Conservation (phyloP, 1,140 invertebrate species). For the Cherax destructor region DNA sequence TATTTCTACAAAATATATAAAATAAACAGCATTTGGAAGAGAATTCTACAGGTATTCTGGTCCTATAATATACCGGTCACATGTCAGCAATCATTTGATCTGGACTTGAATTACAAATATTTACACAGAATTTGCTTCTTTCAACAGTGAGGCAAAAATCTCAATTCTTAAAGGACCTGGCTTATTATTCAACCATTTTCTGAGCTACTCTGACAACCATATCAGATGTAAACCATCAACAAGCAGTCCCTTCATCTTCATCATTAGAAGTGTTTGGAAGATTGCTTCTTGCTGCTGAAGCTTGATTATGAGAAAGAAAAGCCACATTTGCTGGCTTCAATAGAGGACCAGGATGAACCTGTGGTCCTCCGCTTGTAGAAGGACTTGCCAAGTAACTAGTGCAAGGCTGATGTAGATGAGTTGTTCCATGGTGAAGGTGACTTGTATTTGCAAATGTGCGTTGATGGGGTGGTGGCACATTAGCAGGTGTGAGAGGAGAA, state of each 20-base stretch:
- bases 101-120: not conserved
- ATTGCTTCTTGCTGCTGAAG: slow-evolving; percentile 10
- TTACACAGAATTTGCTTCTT: not conserved
- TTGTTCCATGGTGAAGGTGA: slow-evolving; percentile 37
- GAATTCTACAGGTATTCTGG: not conserved
- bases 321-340: slow-evolving; percentile 71
- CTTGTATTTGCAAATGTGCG: slow-evolving; percentile 30
- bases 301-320: slow-evolving; percentile 68
- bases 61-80: not conserved
- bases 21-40: too few relatives aligned
- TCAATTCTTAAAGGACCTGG: not conserved
- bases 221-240: slow-evolving; percentile 49
- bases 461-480: slow-evolving; percentile 36
- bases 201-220: slow-evolving; percentile 37
- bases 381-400: slow-evolving; percentile 31
- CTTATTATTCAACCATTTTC: slow-evolving; percentile 5
- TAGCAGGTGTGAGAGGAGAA: slow-evolving; percentile 79
- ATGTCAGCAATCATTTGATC: not conserved
- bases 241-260: slow-evolving; percentile 53
- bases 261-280: slow-evolving; percentile 35
- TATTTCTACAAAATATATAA: too few relatives aligned
- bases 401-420: slow-evolving; percentile 30
- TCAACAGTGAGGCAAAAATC: not conserved
- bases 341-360: slow-evolving; percentile 46
- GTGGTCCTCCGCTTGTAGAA: slow-evolving; percentile 24